Evolutionary conservation across 2,888 invertebrate species (phyloP).

Genomic region (Icerya purchasi): DNA sequence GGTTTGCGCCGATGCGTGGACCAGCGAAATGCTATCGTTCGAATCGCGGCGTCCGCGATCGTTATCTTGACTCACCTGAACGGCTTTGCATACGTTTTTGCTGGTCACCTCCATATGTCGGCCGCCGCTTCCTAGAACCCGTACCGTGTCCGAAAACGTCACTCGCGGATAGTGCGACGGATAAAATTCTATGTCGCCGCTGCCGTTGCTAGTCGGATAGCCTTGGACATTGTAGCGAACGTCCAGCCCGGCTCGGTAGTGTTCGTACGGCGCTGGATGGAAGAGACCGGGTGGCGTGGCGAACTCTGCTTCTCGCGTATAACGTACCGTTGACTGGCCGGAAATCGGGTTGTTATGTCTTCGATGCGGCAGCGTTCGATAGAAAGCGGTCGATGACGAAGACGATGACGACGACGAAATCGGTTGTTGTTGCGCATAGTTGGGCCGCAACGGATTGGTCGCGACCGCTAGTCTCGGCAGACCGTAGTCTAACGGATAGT

Average conservation of each 20-base stretch:
- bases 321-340: conserved; percentile 25
- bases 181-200: conserved; percentile 33
- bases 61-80: neutral
- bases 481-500: conserved; percentile 51
- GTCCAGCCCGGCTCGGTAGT: conserved; percentile 25
- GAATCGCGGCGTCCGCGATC: neutral
- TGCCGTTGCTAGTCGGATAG: conserved; percentile 36
- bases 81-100: conserved; percentile 17
- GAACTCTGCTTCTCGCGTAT: conserved; percentile 42
- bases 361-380: conserved; percentile 57
- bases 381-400: conserved; percentile 24
- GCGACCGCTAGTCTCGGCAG: conserved; percentile 33
- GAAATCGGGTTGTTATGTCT: conserved; percentile 34
- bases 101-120: conserved; percentile 30
- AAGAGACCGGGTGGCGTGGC: conserved; percentile 29
- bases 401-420: conserved; percentile 26
- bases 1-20: conserved; percentile 12
- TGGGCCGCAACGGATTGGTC: conserved; percentile 32
- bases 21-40: conserved; percentile 1
- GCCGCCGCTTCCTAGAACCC: conserved; percentile 8
- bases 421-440: conserved; percentile 50
- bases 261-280: conserved; percentile 27
- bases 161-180: conserved; percentile 37
- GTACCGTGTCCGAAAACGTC: conserved; percentile 9
- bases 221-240: conserved; percentile 61